Evolutionary conservation across 2,888 invertebrate species (phyloP).

Genomic region (Drosophila kambysellisi): DNA sequence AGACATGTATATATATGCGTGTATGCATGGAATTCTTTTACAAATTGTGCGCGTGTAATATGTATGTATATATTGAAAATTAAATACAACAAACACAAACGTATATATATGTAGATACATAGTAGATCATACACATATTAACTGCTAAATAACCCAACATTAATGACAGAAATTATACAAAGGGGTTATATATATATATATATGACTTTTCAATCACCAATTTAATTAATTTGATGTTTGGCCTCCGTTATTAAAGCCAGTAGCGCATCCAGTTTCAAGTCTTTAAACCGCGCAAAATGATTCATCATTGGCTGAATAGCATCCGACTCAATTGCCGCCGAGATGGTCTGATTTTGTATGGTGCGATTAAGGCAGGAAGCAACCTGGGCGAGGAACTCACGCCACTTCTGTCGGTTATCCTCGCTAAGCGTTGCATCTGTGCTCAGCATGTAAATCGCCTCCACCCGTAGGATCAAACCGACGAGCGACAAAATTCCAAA

Average conservation of each 20-base stretch:
- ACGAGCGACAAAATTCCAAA: constrained; percentile 85
- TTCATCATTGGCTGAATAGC: constrained; percentile 84
- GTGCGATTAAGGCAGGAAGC: constrained; percentile 83
- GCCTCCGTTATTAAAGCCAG: constrained; percentile 84
- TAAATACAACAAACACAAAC: constrained; percentile 64
- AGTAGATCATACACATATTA: constrained; percentile 49
- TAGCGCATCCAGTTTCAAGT: constrained; percentile 84
- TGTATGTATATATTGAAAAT: constrained; percentile 44
- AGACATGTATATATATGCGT: constrained; percentile 52
- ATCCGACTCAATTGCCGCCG: constrained; percentile 84
- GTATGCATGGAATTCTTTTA: constrained; percentile 38
- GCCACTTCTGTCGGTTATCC: constrained; percentile 80
- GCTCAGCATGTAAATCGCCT: constrained; percentile 79
- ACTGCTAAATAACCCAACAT: constrained; percentile 53
- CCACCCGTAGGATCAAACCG: constrained; percentile 82
- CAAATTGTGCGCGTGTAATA: constrained; percentile 55
- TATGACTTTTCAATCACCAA: constrained; percentile 21
- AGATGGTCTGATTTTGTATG: constrained; percentile 84
- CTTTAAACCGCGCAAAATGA: constrained; percentile 84
- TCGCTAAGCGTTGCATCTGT: constrained; percentile 71
- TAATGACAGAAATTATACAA: constrained; percentile 38
- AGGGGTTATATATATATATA: constrained; percentile 15
- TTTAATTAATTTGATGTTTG: constrained; percentile 83
- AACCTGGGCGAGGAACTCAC: constrained; percentile 82
- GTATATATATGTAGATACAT: constrained; percentile 61